phyloP scores from a whole-genome alignment of 2,888 invertebrate species.

The Drosophila bunnanda region DNA sequence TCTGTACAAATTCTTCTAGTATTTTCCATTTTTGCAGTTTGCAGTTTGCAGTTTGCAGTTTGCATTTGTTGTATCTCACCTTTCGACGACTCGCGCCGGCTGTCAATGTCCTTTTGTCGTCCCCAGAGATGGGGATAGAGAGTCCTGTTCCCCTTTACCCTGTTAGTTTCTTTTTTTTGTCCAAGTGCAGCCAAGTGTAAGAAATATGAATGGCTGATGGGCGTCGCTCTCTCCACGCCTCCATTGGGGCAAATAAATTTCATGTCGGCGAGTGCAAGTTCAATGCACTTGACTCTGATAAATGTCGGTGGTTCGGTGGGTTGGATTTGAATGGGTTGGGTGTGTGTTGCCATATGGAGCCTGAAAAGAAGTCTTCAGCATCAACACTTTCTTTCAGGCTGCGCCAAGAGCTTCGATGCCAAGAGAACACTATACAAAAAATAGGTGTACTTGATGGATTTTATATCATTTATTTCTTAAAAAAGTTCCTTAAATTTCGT shows the following conservation, averaged over 20 bases:
- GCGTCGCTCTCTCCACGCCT: constrained; percentile 61
- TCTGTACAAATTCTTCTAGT: constrained; percentile 33
- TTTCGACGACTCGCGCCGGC: constrained; percentile 58
- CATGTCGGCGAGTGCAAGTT: constrained; percentile 56
- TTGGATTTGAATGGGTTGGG: constrained; percentile 2
- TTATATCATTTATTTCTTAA: not conserved
- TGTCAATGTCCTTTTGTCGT: constrained; percentile 73
- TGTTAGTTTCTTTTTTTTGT: constrained; percentile 61
- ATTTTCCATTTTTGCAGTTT: constrained; percentile 12
- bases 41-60: constrained; percentile 30
- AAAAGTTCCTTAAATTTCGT: not conserved
- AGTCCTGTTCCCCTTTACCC: not conserved
- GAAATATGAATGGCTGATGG: constrained; percentile 73
- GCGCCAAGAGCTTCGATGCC: constrained; percentile 4
- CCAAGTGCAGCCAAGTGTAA: constrained; percentile 71
- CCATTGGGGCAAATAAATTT: constrained; percentile 63
- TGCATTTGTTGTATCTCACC: constrained; percentile 63
- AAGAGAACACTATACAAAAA: constrained; percentile 3
- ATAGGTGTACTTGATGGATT: not conserved
- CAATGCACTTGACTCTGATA: constrained; percentile 70
- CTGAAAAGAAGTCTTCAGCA: constrained; percentile 62
- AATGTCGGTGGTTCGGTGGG: constrained; percentile 58
- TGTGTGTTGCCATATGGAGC: constrained; percentile 29
- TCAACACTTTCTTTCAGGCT: constrained; percentile 68
- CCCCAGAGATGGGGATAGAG: constrained; percentile 10